Conservation (phyloP, 37 sponge, comb jelly and placozoan genomes). For the Bolinopsis microptera region DNA sequence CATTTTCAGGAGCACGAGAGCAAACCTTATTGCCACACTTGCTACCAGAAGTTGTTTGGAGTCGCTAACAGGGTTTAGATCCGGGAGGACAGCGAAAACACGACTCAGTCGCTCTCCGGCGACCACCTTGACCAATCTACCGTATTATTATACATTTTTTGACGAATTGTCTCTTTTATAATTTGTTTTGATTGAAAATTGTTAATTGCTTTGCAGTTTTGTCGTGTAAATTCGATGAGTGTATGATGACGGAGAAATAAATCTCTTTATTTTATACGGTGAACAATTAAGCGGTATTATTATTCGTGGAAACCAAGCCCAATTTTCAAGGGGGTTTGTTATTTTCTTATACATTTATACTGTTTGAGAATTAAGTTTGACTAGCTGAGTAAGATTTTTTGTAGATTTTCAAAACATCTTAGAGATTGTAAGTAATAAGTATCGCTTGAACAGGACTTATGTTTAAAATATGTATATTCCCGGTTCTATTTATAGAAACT, state of each 20-base stretch:
- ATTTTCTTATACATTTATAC: not conserved
- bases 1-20: conserved; percentile 72
- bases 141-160: not conserved
- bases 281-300: not conserved
- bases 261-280: not conserved
- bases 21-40: conserved; percentile 92
- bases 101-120: too few relatives aligned
- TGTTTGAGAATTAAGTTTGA: not conserved
- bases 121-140: too few relatives aligned
- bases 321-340: not conserved
- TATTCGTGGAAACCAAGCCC: not conserved
- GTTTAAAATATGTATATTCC: too few relatives aligned
- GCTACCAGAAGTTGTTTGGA: conserved; percentile 95
- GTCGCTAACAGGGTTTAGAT: not conserved
- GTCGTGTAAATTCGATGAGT: not conserved
- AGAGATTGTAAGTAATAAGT: too few relatives aligned
- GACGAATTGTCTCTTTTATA: not conserved
- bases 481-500: too few relatives aligned
- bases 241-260: not conserved
- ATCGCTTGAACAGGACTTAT: too few relatives aligned
- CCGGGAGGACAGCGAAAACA: too few relatives aligned
- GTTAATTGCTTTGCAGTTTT: not conserved
- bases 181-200: not conserved
- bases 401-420: not conserved
- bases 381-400: not conserved